Evolutionary conservation across 2,797 vertebrate species (phyloP), one percentile per base, ranked within the genome.

Genomic region (Echeneis naucrates): DNA sequence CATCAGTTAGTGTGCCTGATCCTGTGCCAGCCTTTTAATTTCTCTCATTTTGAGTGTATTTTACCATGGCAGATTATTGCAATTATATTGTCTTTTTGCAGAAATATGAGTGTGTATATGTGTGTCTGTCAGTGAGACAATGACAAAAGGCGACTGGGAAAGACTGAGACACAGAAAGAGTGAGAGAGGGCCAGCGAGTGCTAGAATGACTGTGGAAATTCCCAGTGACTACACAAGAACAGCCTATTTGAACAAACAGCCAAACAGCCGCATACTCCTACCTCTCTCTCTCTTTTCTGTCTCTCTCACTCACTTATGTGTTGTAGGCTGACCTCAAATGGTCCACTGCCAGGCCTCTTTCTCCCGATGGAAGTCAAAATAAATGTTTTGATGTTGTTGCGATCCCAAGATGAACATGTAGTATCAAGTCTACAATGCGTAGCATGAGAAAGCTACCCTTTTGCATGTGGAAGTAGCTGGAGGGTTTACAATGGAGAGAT

Each of bases 181-280:
- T 70, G 85, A 78, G 75, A 79, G 82, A 85, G 81, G 53, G 80
- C 75, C 65, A 53, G 76, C 10, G 54, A 72, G 84, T 53, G 78
- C 78, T 79, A 77, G 84, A 86, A 86, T 85, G 89, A 87, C 86
- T 88, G 81, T 91, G 92, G 91, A 92, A 92, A 93, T 92, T 92
- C 92, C 91, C 89, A 85, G 61, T 84, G 87, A 91, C 87, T 87
- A 79, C 78, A 87, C 80, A 76, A 78, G 78, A 87, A 81, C 72
- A 56, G 82, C 63, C 80, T 81, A 78, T 84, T 85, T 88, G 85
- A 87, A 86, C 82, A 84, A 88, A 87, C 85, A 80, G 77, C 82
- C 72, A 79, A 85, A 88, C 87, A 85, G 83, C 84, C 63, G 63
- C 77, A 87, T 74, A 59, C 80, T 78, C 77, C 72, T 67, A 61